These are phyloP conservation scores for Phoeniculus purpureus DNA, from an alignment of 2,797 vertebrate genomes.

Conservation along the genomic window DNA sequence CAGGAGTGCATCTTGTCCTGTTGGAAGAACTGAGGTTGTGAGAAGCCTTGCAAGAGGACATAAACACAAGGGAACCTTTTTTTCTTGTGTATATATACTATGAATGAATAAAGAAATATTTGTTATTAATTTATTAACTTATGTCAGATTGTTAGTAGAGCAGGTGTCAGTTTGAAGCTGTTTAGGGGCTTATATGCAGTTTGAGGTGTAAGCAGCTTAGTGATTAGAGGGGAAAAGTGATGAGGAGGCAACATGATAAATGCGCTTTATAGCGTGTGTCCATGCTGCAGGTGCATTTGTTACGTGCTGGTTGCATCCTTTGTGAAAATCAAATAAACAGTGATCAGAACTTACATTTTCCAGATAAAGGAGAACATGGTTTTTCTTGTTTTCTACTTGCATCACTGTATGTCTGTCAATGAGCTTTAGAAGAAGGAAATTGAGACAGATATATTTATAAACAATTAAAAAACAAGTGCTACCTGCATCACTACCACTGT, in stretches of 20 bases:
- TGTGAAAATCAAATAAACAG: background rate
- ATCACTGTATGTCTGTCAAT: conserved; percentile 32
- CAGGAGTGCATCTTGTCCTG: background rate
- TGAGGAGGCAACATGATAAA: background rate
- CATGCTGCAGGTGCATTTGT: background rate
- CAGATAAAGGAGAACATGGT: conserved; percentile 57
- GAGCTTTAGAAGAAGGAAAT: conserved; percentile 58
- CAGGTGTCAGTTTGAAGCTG: background rate
- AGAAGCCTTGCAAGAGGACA: background rate
- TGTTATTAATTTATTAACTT: background rate
- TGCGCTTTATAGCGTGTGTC: background rate
- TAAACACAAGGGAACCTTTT: background rate
- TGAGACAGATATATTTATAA: background rate
- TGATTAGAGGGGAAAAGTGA: background rate
- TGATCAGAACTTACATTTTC: conserved; percentile 61
- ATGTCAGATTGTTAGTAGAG: background rate
- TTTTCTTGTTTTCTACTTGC: conserved; percentile 66
- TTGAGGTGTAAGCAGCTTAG: background rate
- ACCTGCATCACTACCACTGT: background rate
- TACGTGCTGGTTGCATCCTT: background rate
- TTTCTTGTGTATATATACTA: background rate
- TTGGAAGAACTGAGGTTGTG: background rate
- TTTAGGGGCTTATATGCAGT: background rate
- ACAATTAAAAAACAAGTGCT: background rate
- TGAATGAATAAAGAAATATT: background rate